Percentiles rank a stretch among this genome's conserved stretches.
These are phyloP conservation scores for Cotesia typhae DNA, from an alignment of 1,140 invertebrate species.

Conservation along the genomic window DNA sequence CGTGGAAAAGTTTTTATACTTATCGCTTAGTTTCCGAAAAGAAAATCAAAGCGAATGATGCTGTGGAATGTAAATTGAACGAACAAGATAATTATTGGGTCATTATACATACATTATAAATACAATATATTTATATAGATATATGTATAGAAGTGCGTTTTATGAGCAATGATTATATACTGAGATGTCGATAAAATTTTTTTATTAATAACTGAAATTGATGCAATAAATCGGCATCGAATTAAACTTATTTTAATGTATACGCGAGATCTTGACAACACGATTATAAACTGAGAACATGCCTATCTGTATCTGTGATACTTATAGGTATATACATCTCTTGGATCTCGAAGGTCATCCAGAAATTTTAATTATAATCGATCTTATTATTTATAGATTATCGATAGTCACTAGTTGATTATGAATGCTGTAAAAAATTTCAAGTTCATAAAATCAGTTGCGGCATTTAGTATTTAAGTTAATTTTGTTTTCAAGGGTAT, in stretches of 20 bases:
- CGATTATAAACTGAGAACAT: constrained; percentile 8
- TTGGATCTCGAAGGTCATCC: constrained; percentile 33
- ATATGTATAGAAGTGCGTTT: constrained; percentile 41
- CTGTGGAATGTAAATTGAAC: constrained; percentile 48
- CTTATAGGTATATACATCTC: constrained; percentile 1
- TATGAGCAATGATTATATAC: constrained; percentile 52
- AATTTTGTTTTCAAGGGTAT: too few relatives aligned
- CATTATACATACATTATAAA: constrained; percentile 33
- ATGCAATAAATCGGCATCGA: constrained; percentile 37
- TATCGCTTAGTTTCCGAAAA: constrained; percentile 41
- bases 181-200: constrained; percentile 39
- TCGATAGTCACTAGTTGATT: not conserved
- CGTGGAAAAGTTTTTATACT: constrained; percentile 40
- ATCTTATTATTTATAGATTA: constrained; percentile 7
- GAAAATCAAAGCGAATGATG: constrained; percentile 42
- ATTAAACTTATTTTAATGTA: constrained; percentile 9
- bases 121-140: not conserved
- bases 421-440: not conserved
- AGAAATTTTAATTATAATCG: constrained; percentile 31
- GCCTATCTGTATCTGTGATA: constrained; percentile 12
- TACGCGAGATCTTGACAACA: constrained; percentile 15
- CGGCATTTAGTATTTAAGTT: too few relatives aligned
- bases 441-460: not conserved
- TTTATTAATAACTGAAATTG: constrained; percentile 46
- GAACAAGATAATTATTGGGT: constrained; percentile 31